Conservation (phyloP, 2,888 invertebrate genomes). For the Andrena bucephala region DNA sequence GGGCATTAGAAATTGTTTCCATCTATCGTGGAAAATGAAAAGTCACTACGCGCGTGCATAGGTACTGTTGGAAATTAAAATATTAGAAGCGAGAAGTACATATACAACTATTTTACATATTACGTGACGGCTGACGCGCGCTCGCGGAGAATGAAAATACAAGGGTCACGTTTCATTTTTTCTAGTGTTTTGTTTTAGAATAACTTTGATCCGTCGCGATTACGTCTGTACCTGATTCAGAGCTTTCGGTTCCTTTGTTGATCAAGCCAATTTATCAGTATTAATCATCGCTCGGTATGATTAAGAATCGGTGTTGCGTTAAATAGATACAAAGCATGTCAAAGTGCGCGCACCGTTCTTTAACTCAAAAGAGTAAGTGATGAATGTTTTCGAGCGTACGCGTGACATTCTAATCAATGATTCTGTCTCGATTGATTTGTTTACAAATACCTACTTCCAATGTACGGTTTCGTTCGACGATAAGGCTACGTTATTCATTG, state of each 20-base stretch:
- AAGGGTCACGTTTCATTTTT: slow-evolving; percentile 10
- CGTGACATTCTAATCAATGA: slow-evolving; percentile 51
- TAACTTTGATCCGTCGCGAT: neutral
- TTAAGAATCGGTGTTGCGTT: slow-evolving; percentile 3
- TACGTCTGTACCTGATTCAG: neutral
- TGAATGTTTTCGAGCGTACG: slow-evolving; percentile 22
- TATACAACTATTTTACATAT: neutral
- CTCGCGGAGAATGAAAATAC: slow-evolving; percentile 7
- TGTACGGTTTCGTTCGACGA: slow-evolving; percentile 55
- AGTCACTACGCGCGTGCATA: slow-evolving; percentile 14
- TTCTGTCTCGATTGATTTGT: slow-evolving; percentile 55
- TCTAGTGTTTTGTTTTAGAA: neutral
- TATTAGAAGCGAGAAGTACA: neutral
- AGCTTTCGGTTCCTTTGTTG: neutral
- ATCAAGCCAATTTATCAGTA: slow-evolving; percentile 18
- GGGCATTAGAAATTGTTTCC: slow-evolving; percentile 2
- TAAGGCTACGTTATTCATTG: slow-evolving; percentile 36
- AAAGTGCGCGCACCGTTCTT: slow-evolving; percentile 8
- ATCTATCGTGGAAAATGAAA: slow-evolving; percentile 15
- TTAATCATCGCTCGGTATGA: slow-evolving; percentile 30
- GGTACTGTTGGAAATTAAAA: slow-evolving; percentile 18
- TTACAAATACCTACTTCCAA: slow-evolving; percentile 62
- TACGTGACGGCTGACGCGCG: neutral
- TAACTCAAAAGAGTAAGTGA: slow-evolving; percentile 24
- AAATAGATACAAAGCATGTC: slow-evolving; percentile 22